phyloP scores from a whole-genome alignment of 2,888 invertebrate genomes.

The Agriopis marginaria region DNA sequence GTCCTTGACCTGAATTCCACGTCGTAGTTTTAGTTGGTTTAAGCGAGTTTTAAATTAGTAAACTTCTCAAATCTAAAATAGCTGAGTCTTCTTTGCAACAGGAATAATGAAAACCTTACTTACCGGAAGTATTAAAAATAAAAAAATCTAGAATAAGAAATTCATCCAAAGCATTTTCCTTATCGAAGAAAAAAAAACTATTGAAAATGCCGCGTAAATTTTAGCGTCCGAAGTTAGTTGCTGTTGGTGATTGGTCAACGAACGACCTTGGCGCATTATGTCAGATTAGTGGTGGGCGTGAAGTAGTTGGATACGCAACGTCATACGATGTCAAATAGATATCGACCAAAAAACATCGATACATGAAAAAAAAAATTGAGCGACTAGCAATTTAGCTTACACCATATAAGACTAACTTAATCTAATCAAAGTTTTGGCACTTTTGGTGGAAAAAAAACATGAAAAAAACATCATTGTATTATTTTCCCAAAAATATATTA shows the following conservation, averaged over 20 bases:
- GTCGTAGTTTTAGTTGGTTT: slow-evolving; percentile 17
- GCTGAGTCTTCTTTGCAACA: not conserved
- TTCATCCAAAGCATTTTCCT: slow-evolving; percentile 1
- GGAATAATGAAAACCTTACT: not conserved
- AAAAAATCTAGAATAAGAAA: not conserved
- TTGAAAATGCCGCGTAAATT: slow-evolving; percentile 53
- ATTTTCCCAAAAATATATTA: no score
- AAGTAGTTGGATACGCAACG: not conserved
- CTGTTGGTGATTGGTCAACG: slow-evolving; percentile 61
- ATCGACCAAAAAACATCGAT: not conserved
- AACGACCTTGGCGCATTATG: slow-evolving; percentile 78
- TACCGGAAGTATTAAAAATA: not conserved
- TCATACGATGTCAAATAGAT: not conserved
- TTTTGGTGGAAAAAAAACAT: no score
- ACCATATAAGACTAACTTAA: no score
- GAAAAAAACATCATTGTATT: no score
- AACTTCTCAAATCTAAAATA: not conserved
- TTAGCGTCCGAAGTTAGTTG: slow-evolving; percentile 61
- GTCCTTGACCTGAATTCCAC: slow-evolving; percentile 62
- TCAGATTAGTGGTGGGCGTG: slow-evolving; percentile 61
- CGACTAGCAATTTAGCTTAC: no score
- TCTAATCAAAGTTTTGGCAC: no score
- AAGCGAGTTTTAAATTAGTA: slow-evolving; percentile 6
- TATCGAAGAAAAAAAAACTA: slow-evolving; percentile 30
- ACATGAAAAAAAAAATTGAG: no score